These are phyloP conservation scores for Drosophila arawakana DNA, from an alignment of 1,140 invertebrate species.

Conservation along the genomic window DNA sequence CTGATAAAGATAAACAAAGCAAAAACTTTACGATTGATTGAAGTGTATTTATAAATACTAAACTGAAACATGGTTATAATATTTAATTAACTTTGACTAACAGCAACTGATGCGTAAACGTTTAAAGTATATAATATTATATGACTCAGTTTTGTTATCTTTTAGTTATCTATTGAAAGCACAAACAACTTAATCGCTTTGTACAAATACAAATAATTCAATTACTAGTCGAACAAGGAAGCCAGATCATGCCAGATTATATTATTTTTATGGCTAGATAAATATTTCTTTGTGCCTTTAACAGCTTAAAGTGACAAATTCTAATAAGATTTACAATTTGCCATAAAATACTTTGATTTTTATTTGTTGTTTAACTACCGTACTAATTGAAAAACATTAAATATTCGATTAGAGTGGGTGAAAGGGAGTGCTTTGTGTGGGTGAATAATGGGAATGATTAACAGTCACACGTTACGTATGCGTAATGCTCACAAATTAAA, in stretches of 20 bases:
- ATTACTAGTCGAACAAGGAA: not conserved
- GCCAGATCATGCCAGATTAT: not conserved
- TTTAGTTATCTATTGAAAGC: not conserved
- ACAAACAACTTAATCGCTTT: not conserved
- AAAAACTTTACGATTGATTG: not conserved
- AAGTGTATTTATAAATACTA: not conserved
- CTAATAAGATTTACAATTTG: not conserved
- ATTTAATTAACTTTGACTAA: slow-evolving; percentile 23
- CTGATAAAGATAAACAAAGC: slow-evolving; percentile 14
- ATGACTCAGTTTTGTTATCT: not conserved
- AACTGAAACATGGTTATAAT: slow-evolving; percentile 22
- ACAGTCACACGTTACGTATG: slow-evolving; percentile 8
- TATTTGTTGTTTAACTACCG: not conserved
- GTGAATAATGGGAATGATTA: not conserved
- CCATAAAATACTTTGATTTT: not conserved
- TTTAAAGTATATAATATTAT: not conserved
- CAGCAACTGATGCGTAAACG: slow-evolving; percentile 13
- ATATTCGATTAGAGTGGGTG: no score
- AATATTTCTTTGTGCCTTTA: not conserved
- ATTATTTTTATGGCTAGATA: not conserved
- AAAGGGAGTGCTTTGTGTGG: not conserved
- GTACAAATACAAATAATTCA: not conserved
- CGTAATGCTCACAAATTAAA: slow-evolving; percentile 12
- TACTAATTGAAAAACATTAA: not conserved
- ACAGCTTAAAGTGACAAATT: not conserved